Evolutionary conservation across 2,888 invertebrate genomes (phyloP).

Genomic region (Teleiodes luculella): DNA sequence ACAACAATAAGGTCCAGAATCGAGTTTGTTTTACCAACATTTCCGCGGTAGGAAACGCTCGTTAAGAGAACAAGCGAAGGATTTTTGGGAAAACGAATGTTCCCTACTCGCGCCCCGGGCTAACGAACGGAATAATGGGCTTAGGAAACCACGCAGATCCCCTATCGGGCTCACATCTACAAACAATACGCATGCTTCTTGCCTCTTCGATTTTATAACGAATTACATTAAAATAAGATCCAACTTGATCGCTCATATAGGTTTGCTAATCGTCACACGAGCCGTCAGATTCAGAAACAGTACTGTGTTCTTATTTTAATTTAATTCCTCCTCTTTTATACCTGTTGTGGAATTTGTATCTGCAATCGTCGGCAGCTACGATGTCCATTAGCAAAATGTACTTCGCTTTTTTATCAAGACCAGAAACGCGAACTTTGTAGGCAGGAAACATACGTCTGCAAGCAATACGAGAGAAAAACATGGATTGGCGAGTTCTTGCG

Average conservation of each 20-base stretch:
- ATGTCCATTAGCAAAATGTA: slow-evolving; percentile 98
- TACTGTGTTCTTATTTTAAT: slow-evolving; percentile 65
- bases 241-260: slow-evolving; percentile 30
- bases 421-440: slow-evolving; percentile 97
- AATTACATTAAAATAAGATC: slow-evolving; percentile 76
- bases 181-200: slow-evolving; percentile 82
- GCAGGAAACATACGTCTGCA: slow-evolving; percentile 99
- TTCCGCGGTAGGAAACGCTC: slow-evolving; percentile 27
- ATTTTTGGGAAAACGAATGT: slow-evolving; percentile 26
- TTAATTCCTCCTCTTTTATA: slow-evolving; percentile 77
- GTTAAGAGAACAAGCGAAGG: slow-evolving; percentile 28
- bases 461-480: slow-evolving; percentile 79
- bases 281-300: slow-evolving; percentile 8
- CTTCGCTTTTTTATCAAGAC: slow-evolving; percentile 98
- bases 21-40: slow-evolving; percentile 22
- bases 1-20: slow-evolving; percentile 23
- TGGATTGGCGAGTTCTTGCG: slow-evolving; percentile 70
- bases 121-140: slow-evolving; percentile 29
- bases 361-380: slow-evolving; percentile 97
- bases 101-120: slow-evolving; percentile 23
- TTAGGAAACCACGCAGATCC: slow-evolving; percentile 57
- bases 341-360: slow-evolving; percentile 97
- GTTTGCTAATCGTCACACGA: slow-evolving; percentile 2
- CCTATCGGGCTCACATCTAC: slow-evolving; percentile 48
- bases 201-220: slow-evolving; percentile 73